These are phyloP conservation scores for Neodiprion virginianus DNA, from an alignment of 1,140 invertebrate species.

Conservation along the genomic window DNA sequence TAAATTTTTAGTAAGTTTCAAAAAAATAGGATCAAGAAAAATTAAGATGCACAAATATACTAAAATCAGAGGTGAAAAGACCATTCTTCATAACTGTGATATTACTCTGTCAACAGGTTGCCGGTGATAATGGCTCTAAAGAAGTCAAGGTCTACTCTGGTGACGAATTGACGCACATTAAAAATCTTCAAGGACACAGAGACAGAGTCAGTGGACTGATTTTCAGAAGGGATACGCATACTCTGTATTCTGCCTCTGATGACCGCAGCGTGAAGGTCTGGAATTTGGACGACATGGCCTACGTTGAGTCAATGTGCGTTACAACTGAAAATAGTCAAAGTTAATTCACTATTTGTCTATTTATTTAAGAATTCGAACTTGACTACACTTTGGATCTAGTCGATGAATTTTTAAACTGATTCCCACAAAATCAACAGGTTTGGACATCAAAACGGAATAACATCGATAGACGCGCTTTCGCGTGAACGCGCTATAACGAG, in stretches of 20 bases:
- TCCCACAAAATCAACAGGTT: conserved; percentile 65
- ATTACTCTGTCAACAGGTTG: conserved; percentile 39
- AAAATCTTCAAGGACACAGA: conserved; percentile 84
- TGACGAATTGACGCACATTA: conserved; percentile 75
- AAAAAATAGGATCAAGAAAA: neutral
- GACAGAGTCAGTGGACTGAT: conserved; percentile 78
- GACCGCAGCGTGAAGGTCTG: conserved; percentile 92
- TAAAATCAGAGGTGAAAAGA: neutral
- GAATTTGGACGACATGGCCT: conserved; percentile 94
- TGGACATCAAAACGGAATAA: conserved; percentile 90
- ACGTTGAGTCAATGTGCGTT: conserved; percentile 89
- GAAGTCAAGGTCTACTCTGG: conserved; percentile 88
- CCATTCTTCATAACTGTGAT: conserved; percentile 9
- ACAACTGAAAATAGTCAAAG: neutral
- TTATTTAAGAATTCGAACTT: conserved; percentile 5
- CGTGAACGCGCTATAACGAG: conserved; percentile 87
- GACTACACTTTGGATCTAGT: neutral
- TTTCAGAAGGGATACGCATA: conserved; percentile 88
- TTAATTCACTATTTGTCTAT: neutral
- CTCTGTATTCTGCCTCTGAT: conserved; percentile 83
- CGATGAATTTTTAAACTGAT: conserved; percentile 20
- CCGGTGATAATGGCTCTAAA: conserved; percentile 75
- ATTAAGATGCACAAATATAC: neutral
- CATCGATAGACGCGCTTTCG: conserved; percentile 85
- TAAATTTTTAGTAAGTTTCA: conserved; percentile 76